Evolutionary conservation across 64 coral and sea anemone genomes (phyloP).

Genomic region (Dendrophyllia cribrosa): DNA sequence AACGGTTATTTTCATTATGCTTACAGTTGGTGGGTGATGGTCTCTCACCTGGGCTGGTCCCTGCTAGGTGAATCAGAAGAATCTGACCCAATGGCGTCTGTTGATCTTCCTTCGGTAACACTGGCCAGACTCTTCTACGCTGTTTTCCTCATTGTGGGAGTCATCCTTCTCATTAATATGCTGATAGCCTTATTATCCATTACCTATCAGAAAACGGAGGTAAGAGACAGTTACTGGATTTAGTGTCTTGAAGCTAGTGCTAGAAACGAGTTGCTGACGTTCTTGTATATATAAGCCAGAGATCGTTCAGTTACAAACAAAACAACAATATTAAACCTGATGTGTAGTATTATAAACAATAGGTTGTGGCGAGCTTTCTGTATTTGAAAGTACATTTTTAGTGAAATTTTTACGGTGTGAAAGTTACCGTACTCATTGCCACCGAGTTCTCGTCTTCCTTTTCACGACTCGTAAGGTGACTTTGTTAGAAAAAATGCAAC

Average conservation of each 20-base stretch:
- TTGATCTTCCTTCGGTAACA: neutral
- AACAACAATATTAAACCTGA: too few relatives aligned
- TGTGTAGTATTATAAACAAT: too few relatives aligned
- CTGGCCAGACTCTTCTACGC: neutral
- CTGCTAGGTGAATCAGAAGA: neutral
- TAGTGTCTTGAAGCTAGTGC: neutral
- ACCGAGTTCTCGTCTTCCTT: too few relatives aligned
- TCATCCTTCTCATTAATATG: slow-evolving; percentile 3
- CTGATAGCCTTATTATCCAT: neutral
- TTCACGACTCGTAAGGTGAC: too few relatives aligned
- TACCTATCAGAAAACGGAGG: neutral
- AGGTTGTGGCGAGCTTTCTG: too few relatives aligned
- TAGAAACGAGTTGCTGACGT: too few relatives aligned
- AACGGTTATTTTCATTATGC: neutral
- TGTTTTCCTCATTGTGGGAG: neutral
- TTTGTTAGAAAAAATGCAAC: too few relatives aligned
- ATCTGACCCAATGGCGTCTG: neutral
- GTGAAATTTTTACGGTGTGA: too few relatives aligned
- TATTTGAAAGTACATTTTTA: too few relatives aligned
- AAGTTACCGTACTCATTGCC: too few relatives aligned
- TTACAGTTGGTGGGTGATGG: slow-evolving; percentile 5
- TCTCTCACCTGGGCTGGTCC: neutral
- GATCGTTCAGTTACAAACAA: too few relatives aligned
- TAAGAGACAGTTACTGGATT: neutral
- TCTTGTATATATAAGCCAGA: too few relatives aligned